Evolutionary conservation across 1,140 invertebrate genomes (phyloP), one percentile per base, ranked within the genome.

Genomic region (Helicoverpa zea): DNA sequence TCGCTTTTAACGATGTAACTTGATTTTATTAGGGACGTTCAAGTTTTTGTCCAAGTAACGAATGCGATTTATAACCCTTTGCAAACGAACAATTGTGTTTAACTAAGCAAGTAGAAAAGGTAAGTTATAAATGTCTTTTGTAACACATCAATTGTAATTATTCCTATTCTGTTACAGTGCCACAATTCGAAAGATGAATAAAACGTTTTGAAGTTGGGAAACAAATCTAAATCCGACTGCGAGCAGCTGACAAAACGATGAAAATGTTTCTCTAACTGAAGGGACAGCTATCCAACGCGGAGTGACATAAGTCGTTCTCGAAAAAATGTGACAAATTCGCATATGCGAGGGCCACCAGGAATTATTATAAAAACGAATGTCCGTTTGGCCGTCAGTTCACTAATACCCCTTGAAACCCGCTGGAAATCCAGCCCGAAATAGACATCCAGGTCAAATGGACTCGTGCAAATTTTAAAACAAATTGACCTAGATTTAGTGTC

Each of bases 401-500:
- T 58, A 79, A 79, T 70, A 70, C 76, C 70, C 14, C n/a, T 80
- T 52, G 30, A 80, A 80, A 66, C 29, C 76, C 61, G 23, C 61
- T 63, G 70, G 49, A 80, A 74, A 74, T 75, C 16, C 73, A 66
- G 52, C 73, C 56, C 80, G 30, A 77, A 87, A 84, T 82, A 85
- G 49, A 84, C 58, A 83, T 80, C 58, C 16, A 81, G 81, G 74
- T 79, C 81, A 78, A 81, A 73, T 74, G 66, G 75, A 79, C 75
- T 86, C 76, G 83, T 82, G 83, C 76, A 83, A 84, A 82, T 84
- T 85, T 86, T 79, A 77, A 84, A 88, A 82, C 83, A 84, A 87
- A 84, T 85, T 87, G 87, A 89, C 86, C 88, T 83, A 83, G 79
- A 85, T 86, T 83, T 82, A 72, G n/a, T 51, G 54, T 80, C 58